Percentiles rank a stretch among this genome's conserved stretches.
These are phyloP conservation scores for Triplophysa bombifrons DNA, from an alignment of 2,797 vertebrate species.

Conservation along the genomic window DNA sequence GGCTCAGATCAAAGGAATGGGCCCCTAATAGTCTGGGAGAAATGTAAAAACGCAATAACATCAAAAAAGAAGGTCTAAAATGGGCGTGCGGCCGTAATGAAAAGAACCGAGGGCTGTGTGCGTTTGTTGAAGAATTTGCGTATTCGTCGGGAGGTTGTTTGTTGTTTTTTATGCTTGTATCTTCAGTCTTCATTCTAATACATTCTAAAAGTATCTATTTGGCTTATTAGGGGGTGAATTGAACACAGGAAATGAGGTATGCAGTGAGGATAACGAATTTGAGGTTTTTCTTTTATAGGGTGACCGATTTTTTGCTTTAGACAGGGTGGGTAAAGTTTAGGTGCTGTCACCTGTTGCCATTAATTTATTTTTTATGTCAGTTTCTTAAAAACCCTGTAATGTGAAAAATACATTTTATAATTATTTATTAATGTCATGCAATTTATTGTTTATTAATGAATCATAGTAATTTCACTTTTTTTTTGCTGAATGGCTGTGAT, in stretches of 20 bases:
- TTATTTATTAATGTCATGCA: neutral
- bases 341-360: too few species aligned
- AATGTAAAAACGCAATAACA: slow-evolving; percentile 75
- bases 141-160: slow-evolving; percentile 40
- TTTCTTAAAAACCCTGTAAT: neutral
- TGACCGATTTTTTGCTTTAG: neutral
- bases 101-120: slow-evolving; percentile 67
- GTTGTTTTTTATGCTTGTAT: slow-evolving; percentile 46
- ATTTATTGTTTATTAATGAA: too few species aligned
- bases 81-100: slow-evolving; percentile 70
- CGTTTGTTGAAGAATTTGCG: slow-evolving; percentile 61
- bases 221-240: neutral
- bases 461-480: neutral
- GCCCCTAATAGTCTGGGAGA: slow-evolving; percentile 76
- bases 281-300: neutral
- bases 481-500: slow-evolving; percentile 9
- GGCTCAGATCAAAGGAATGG: slow-evolving; percentile 88
- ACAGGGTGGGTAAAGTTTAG: neutral
- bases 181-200: slow-evolving; percentile 33
- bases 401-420: neutral
- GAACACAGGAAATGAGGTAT: neutral
- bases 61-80: slow-evolving; percentile 67
- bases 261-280: neutral
- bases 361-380: too few species aligned
- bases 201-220: neutral